These are phyloP conservation scores for Dicerorhinus sumatrensis DNA, from an alignment of 2,113 vertebrate species.

Conservation along the genomic window DNA sequence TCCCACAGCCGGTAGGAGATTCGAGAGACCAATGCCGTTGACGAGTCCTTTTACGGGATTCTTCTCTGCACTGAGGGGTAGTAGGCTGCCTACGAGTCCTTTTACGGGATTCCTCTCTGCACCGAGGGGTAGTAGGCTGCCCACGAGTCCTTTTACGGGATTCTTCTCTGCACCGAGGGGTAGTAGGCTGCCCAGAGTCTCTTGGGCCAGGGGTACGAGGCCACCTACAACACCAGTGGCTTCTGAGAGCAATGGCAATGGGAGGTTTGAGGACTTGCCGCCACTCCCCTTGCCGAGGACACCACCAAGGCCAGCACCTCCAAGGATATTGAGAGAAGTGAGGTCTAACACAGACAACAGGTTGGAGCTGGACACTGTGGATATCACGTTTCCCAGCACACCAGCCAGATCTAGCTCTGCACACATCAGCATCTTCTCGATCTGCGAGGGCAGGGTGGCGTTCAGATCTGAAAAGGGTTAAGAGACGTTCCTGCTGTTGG, in stretches of 20 bases:
- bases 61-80: rapidly evolving
- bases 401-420: background rate
- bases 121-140: background rate
- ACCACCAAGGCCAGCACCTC: background rate
- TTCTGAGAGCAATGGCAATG: background rate
- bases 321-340: background rate
- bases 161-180: rapidly evolving
- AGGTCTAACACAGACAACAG: background rate
- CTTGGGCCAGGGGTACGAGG: background rate
- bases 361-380: background rate
- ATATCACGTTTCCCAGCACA: background rate
- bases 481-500: background rate
- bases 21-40: background rate
- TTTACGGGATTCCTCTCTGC: background rate
- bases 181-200: background rate
- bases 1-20: background rate
- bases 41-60: background rate
- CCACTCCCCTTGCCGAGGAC: background rate
- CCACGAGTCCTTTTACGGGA: background rate
- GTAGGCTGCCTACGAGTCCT: background rate
- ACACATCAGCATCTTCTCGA: conserved; percentile 54
- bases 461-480: conserved; percentile 61
- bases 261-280: background rate
- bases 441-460: background rate
- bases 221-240: background rate